Base-by-base conservation (phyloP, 1,140 invertebrate species). In the Rhopalosiphum maidis region DNA sequence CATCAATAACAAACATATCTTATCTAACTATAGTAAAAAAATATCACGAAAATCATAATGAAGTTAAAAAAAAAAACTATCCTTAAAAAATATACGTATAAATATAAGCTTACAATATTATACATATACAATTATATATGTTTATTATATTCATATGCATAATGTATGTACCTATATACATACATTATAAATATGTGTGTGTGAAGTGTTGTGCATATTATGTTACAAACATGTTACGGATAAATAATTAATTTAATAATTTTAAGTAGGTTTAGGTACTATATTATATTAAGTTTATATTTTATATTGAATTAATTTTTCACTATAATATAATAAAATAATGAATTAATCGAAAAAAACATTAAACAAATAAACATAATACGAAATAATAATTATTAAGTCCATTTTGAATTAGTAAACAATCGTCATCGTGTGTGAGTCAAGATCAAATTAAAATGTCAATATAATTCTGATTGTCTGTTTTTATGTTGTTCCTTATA, bases 11-110 rank as follows among this genome's bases (percentile, higher is more conserved):
- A 92, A 92, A 92, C 46, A 92, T 92, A 55, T 92, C 46, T 92
- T 92, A 92, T 51, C 91, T 85, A 92, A 85, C 48, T 92, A 85
- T 92, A 92, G 77, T 92, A 92, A 92, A 92, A 92, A 92, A 92
- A 92, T 92, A 92, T 92, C 91, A 92, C 91, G 91, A 82, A 92
- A 92, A 92, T 83, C 48, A 92, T 92, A 92, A 92, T 85, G 48
- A 92, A 85, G 46, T 92, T 92, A 90, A 60, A 60, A 41, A 90
- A 89, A 90, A 88, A 90, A 55, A 60, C 88, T 92, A 92, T 85
- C 22, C n/a, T 92, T 25, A 83, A 51, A 48, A 92, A 77, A 92
- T 46, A 91, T 60, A 55, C 54, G 60, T 82, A 51, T 48, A 92
- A 92, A 51, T 83, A 92, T 85, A 92, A 92, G 68, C 60, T 48